Evolutionary conservation across 2,888 invertebrate species (phyloP).

Genomic region (Esperia sulphurella): DNA sequence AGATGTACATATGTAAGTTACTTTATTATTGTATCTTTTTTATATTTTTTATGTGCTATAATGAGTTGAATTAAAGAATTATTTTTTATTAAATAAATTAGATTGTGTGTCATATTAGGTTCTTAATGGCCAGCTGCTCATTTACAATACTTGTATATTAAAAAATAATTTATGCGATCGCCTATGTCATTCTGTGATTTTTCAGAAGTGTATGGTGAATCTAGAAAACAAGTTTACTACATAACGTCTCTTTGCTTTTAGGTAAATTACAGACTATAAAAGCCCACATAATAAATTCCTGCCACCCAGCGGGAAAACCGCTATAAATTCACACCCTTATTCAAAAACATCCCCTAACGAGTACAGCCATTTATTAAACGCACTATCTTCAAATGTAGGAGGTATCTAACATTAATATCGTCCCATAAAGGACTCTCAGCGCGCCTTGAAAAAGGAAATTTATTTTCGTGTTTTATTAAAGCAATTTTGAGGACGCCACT

Average conservation of each 20-base stretch:
- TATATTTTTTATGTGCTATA: too few relatives aligned
- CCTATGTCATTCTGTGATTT: too few relatives aligned
- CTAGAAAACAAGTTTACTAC: too few relatives aligned
- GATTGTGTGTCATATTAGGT: too few relatives aligned
- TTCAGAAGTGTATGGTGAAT: too few relatives aligned
- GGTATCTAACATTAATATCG: conserved; percentile 37
- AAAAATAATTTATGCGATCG: too few relatives aligned
- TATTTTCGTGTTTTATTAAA: conserved; percentile 61
- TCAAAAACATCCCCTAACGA: conserved; percentile 12
- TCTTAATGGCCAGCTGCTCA: too few relatives aligned
- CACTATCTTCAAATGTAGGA: conserved; percentile 18
- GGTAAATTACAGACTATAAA: neutral
- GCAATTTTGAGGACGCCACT: conserved; percentile 37
- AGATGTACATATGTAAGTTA: too few relatives aligned
- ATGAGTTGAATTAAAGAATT: too few relatives aligned
- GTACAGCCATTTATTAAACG: conserved; percentile 14
- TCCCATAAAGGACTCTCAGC: conserved; percentile 21
- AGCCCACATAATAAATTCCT: neutral
- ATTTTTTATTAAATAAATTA: too few relatives aligned
- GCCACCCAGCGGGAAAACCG: neutral
- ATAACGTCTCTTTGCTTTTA: neutral
- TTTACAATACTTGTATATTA: too few relatives aligned
- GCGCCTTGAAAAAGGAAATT: conserved; percentile 44
- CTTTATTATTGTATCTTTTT: too few relatives aligned
- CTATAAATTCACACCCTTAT: conserved; percentile 9